phyloP scores from a whole-genome alignment of 1,140 invertebrate species.

The Lethrus apterus region DNA sequence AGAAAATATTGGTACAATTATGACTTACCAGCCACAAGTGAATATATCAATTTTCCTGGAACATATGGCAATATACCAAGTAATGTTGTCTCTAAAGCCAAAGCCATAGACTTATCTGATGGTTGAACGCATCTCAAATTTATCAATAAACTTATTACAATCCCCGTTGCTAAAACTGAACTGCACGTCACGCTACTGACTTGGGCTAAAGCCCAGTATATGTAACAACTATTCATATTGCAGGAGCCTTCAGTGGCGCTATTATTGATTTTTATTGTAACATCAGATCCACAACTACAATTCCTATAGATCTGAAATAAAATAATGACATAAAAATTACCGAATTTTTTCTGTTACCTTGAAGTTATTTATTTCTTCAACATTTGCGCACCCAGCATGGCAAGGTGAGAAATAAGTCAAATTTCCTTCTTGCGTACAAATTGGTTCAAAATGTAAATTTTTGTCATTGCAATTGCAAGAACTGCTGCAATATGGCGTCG shows the following conservation, averaged over 20 bases:
- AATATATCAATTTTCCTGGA: conserved; percentile 49
- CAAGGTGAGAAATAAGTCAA: conserved; percentile 61
- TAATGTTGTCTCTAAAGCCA: conserved; percentile 50
- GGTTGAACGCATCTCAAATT: conserved; percentile 45
- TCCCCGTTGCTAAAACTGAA: conserved; percentile 41
- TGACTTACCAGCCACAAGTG: conserved; percentile 44
- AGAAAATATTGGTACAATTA: too few species aligned
- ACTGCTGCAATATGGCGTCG: conserved; percentile 50
- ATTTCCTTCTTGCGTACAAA: conserved; percentile 48
- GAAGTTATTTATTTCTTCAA: conserved; percentile 35
- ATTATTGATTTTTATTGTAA: conserved; percentile 21
- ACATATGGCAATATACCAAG: conserved; percentile 48
- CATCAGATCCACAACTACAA: conserved; percentile 44
- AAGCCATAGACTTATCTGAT: conserved; percentile 51
- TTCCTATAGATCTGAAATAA: conserved; percentile 43
- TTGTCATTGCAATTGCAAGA: conserved; percentile 53
- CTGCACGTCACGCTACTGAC: conserved; percentile 40
- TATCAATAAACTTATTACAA: conserved; percentile 51
- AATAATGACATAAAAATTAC: conserved; percentile 3
- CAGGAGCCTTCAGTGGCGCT: conserved; percentile 50
- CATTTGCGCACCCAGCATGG: conserved; percentile 56
- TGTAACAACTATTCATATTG: conserved; percentile 43
- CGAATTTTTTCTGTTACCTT: conserved; percentile 10
- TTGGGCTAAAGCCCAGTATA: conserved; percentile 50
- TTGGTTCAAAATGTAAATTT: conserved; percentile 51